Evolutionary conservation across 2,797 vertebrate genomes (phyloP), one percentile per base, ranked within the genome.

Genomic region (Acanthurus tractus): DNA sequence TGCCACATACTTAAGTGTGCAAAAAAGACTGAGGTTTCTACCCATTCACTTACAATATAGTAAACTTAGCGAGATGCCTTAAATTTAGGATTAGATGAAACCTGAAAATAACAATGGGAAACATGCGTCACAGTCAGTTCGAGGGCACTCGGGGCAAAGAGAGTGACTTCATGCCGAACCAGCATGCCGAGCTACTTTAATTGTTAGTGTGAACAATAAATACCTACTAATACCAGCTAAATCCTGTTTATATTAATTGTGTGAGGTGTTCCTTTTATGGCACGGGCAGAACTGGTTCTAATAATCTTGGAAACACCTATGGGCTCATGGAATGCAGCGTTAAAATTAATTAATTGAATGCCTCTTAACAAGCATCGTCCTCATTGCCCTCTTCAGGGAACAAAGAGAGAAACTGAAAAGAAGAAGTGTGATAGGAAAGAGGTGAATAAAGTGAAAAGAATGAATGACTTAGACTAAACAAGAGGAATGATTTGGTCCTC

Each of bases 181-280:
- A 52, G 57, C 63, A 59, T 3, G 34, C 74, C 8, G 14, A 78
- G 76, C 70, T 72, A 29, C 64, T 87, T 85, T 85, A 80, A 86
- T 78, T 73, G 86, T 85, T 57, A 73, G 63, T 72, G 73, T 74
- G 75, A 77, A 74, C 82, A 84, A 84, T 86, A 86, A 86, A 85
- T 79, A 15, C 70, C 50, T 15, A 74, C 66, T 85, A 86, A 90
- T 81, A 70, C 82, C 74, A 80, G 74, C 73, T 79, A 79, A 88
- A 89, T 87, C 84, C 79, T 84, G 79, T 88, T 93, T 74, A 78
- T 85, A 89, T 89, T 90, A 79, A 84, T 85, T 65, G 78, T 70
- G 81, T 48, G 70, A 81, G 82, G 81, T 83, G 81, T 82, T 90
- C 78, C 76, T 90, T 89, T 88, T 83, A 85, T 62, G 49, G 82